phyloP scores from a whole-genome alignment of 2,797 vertebrate species.

The Eremophila alpestris region DNA sequence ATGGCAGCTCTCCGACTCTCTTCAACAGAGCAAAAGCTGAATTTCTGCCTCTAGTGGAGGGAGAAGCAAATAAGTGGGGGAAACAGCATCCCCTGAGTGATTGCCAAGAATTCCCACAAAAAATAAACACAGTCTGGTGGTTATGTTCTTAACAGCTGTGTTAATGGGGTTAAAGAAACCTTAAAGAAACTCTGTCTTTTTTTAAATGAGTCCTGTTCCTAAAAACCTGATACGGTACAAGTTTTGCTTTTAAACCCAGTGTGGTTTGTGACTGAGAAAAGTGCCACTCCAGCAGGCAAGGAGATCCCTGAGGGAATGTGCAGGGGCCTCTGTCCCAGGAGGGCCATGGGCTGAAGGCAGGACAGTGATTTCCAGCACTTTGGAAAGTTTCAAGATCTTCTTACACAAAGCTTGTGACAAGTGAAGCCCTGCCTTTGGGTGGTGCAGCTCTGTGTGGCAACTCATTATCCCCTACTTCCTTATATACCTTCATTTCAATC shows the following conservation, averaged over 20 bases:
- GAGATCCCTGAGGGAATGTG: accelerated
- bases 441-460: accelerated
- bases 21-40: background rate
- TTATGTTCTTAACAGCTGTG: conserved; percentile 68
- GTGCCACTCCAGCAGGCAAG: background rate
- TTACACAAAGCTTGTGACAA: background rate
- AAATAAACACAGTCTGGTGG: conserved; percentile 69
- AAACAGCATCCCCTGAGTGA: conserved; percentile 58
- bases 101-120: conserved; percentile 69
- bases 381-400: background rate
- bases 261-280: background rate
- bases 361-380: accelerated
- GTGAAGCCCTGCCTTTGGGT: background rate
- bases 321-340: background rate
- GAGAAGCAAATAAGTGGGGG: conserved; percentile 36
- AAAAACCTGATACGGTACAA: background rate
- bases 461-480: background rate
- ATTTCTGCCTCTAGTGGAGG: conserved; percentile 47
- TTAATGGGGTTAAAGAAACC: conserved; percentile 68
- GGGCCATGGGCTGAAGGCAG: background rate
- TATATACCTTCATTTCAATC: background rate
- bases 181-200: conserved; percentile 63
- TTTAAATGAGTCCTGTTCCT: conserved; percentile 31
- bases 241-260: conserved; percentile 2
- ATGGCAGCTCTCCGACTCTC: background rate